A percentile compares a stretch with the other conserved stretches of the same genome.
phyloP scores from a whole-genome alignment of 2,797 vertebrate species.

The Typhlichthys subterraneus region DNA sequence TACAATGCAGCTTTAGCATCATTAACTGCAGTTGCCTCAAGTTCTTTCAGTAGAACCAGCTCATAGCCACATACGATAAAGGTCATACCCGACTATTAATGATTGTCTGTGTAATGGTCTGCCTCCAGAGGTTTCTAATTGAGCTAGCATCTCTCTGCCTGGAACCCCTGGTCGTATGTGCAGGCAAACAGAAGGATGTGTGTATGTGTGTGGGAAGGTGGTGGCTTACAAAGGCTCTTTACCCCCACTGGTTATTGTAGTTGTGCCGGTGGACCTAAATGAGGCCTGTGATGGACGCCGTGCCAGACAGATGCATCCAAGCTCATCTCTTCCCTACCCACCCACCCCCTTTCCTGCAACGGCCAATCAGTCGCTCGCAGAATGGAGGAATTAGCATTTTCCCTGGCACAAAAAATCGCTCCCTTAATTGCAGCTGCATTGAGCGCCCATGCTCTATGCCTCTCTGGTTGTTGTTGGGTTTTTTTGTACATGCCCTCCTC shows the following conservation, averaged over 20 bases:
- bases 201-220: too few species aligned
- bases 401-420: conserved; percentile 65
- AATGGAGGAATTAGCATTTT: conserved; percentile 76
- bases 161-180: conserved; percentile 30
- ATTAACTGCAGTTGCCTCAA: too few species aligned
- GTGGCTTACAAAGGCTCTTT: conserved; percentile 2
- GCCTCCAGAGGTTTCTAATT: conserved; percentile 59
- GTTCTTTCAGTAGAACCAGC: conserved; percentile 26
- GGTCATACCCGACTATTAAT: conserved; percentile 65
- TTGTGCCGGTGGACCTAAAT: conserved; percentile 48
- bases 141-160: conserved; percentile 39
- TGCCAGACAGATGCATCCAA: conserved; percentile 53
- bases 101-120: conserved; percentile 38
- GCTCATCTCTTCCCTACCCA: conserved; percentile 40
- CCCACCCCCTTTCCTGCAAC: conserved; percentile 43
- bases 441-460: conserved; percentile 26
- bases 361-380: conserved; percentile 71
- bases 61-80: conserved; percentile 44
- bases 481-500: conserved; percentile 6
- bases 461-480: background rate
- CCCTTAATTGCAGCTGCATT: conserved; percentile 74
- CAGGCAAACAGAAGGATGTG: background rate
- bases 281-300: conserved; percentile 55
- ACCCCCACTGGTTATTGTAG: conserved; percentile 11
- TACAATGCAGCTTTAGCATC: too few species aligned